Percentiles rank a stretch among this genome's conserved stretches.
These are phyloP conservation scores for Odontesthes bonariensis DNA, from an alignment of 2,113 vertebrate genomes.

Conservation along the genomic window DNA sequence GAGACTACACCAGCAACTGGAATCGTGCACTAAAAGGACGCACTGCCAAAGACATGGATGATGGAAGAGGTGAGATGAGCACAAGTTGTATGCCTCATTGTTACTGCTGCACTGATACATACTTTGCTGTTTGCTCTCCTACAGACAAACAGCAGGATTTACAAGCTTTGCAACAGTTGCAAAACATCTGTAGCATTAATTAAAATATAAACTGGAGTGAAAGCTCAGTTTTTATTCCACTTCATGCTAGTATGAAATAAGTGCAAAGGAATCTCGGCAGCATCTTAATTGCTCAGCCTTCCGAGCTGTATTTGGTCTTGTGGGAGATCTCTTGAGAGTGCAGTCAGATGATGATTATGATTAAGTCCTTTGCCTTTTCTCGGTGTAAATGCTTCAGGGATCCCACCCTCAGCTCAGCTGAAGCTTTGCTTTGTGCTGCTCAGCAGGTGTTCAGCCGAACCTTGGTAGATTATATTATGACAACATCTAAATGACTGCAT, in stretches of 20 bases:
- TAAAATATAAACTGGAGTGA: neutral
- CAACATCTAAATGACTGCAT: conserved; percentile 21
- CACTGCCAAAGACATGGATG: conserved; percentile 87
- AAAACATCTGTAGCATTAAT: conserved; percentile 3
- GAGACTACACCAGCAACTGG: conserved; percentile 84
- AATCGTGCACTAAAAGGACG: conserved; percentile 86
- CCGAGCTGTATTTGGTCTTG: conserved; percentile 42
- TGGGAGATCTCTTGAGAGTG: conserved; percentile 41
- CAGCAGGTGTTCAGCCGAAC: conserved; percentile 22
- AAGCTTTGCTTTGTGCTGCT: conserved; percentile 5
- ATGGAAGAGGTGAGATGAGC: conserved; percentile 88
- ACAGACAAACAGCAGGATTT: neutral
- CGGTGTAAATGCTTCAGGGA: conserved; percentile 38
- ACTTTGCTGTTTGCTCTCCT: neutral
- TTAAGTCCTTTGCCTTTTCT: conserved; percentile 42
- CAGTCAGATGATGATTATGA: conserved; percentile 58
- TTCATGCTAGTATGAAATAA: conserved; percentile 35
- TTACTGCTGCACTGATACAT: neutral
- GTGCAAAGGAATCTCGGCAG: conserved; percentile 34
- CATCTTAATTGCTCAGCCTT: conserved; percentile 22
- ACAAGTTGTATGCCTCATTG: no score
- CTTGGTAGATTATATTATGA: conserved; percentile 8
- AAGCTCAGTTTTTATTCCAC: conserved; percentile 14
- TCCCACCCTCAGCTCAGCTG: conserved; percentile 25
- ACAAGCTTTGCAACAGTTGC: neutral